Conservation (phyloP, 2,113 vertebrate genomes). For the Gymnorhina tibicen region DNA sequence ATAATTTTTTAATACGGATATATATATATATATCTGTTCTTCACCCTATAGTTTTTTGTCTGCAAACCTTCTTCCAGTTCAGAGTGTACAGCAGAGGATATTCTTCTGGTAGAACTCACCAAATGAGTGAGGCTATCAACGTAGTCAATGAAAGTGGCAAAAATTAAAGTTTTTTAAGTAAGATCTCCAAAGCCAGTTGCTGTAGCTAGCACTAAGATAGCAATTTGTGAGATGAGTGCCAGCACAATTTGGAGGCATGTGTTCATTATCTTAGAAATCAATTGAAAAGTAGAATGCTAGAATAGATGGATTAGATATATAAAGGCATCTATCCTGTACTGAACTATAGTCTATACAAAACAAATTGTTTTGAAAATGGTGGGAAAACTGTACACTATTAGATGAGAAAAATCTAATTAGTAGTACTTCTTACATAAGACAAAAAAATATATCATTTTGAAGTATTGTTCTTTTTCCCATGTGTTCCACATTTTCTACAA, state of each 20-base stretch:
- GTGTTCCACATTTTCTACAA: neutral
- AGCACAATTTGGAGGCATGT: neutral
- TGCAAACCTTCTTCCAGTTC: neutral
- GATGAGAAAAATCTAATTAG: conserved; percentile 13
- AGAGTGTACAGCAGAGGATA: neutral
- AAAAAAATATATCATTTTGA: neutral
- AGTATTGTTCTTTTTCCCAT: neutral
- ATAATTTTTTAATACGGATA: neutral
- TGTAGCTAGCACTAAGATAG: neutral
- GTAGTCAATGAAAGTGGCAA: neutral
- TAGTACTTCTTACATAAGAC: neutral
- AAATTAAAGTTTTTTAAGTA: neutral
- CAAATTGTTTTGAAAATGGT: neutral
- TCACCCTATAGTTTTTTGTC: neutral
- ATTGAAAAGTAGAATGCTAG: neutral
- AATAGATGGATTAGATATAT: neutral
- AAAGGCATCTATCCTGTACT: neutral
- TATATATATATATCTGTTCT: neutral
- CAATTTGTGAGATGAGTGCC: neutral
- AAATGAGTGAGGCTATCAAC: neutral
- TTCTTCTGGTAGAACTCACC: neutral
- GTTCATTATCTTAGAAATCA: neutral
- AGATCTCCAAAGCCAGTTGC: neutral
- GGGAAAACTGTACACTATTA: neutral
- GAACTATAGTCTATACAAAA: neutral